Base-by-base conservation (phyloP, 1,140 invertebrate genomes). In the Drosophila lacteicornis region DNA sequence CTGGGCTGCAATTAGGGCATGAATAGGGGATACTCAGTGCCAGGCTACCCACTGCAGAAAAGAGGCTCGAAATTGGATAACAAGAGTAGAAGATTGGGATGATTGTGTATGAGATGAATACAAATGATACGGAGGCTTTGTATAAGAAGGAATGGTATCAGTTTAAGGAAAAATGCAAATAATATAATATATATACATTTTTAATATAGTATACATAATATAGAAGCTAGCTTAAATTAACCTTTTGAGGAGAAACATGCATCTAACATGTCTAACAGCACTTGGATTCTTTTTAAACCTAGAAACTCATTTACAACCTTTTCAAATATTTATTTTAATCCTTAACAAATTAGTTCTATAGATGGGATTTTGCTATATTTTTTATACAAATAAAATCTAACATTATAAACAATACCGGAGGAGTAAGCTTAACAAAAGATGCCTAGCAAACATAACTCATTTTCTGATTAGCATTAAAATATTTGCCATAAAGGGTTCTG, bases 11-110 rank as follows among this genome's bases (percentile, higher is more conserved):
- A 58, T 83, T 66, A 46, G 47, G 51, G 50, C 77, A 69, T 77
- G 80, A 75, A 88, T 78, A 57, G 70, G 75, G 68, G 65, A 58
- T 51, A 59, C 58, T 45, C 81, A 80, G 81, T 71, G 58, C 81
- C 77, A 80, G 60, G 60, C 78, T 47, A 66, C 50, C 40, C 38
- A n/a, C 7, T 38, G 30, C 9, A 49, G 43, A 60, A 42, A 56
- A 46, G 45, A 49, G 25, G 40, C 17, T 63, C 42, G 13, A 67
- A 65, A 79, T 69, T 80, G 61, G 45, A 77, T 77, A 77, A 77
- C 75, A 69, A 77, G 50, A 40, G 42, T 12, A 17, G 33, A 25
- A 61, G 57, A 58, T 53, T 51, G 17, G 15, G 27, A 33, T 46
- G 30, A 46, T 47, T 49, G 49, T 49, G 49, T n/a, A 11, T 22